Evolutionary conservation across 2,888 invertebrate genomes (phyloP), one percentile per base, ranked within the genome.

Genomic region (Melinopterus prodromus): DNA sequence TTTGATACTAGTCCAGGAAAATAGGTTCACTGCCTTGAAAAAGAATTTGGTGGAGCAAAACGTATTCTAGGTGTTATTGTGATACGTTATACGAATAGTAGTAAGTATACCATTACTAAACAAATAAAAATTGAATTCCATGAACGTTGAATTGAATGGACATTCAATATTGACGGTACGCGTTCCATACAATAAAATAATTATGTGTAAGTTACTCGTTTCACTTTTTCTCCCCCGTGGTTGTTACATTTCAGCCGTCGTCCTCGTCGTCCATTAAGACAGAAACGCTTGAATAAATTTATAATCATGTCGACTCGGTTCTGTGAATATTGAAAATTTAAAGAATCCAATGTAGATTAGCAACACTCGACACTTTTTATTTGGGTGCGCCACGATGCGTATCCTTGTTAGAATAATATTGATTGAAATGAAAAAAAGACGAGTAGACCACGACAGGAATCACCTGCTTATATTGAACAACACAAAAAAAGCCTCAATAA

Each of bases 231-330:
- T 69, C 53, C 69, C 69, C 69, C 16, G 12, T 69, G 5, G 69
- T 69, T 77, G 77, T 77, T 69, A 77, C 9, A 77, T 77, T 77
- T 77, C 16, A 26, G 69, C 26, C n/a, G 77, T 77, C 12, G 53
- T 12, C 53, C 9, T 53, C 53, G 53, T 53, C 53, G 53, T 69
- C 77, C 77, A 77, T 77, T 77, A 36, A 53, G 69, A 77, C 77
- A 77, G 77, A 69, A 69, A 77, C 77, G 77, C 77, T 77, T 77
- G 69, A 77, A 53, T 77, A 53, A 53, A 77, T 77, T 77, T 69
- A 16, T 53, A 77, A 77, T 69, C 69, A n/a, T 38, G 12, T 77
- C 77, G 53, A 53, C 53, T 53, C 53, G 53, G 53, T 53, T 53
- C 53, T 53, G 53, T 53, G 53, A 53, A 53, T 53, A 53, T 53